Base-by-base conservation (phyloP, 2,888 invertebrate species). In the Latrodectus hesperus region DNA sequence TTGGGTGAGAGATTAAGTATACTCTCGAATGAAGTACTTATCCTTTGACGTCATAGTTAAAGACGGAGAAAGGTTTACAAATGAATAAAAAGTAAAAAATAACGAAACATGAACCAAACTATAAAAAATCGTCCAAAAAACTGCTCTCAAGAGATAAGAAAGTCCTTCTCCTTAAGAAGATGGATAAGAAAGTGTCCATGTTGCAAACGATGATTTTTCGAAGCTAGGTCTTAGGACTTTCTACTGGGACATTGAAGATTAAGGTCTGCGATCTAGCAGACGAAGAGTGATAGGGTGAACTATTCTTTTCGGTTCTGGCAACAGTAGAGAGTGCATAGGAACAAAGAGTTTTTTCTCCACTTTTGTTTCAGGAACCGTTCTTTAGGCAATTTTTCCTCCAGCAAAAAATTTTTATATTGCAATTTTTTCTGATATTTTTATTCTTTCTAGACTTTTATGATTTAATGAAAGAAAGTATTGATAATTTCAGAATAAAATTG, bases 131-230 rank as follows among this genome's bases (percentile, higher is more conserved):
- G 67, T 16, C 71, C 60, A 85, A 85, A 84, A 73, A 78, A 78
- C 67, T 84, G 76, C 64, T 80, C 85, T 80, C 80, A 12, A 71
- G 80, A 80, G 79, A 85, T 85, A 85, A 85, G 80, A 70, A 85
- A 80, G 85, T 85, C 77, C 72, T 84, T 17, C 77, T 71, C 51
- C 68, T 79, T 79, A 79, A 79, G 74, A 85, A 85, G 85, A 85
- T 80, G 79, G 75, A 86, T 86, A 86, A 86, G 85, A 80, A 80
- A 86, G 85, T 80, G 80, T 86, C 80, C 79, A 60, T 80, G 52
- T 80, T 80, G 85, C 80, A 86, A 80, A 86, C 79, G 85, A 86
- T 86, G 85, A 86, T 80, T 86, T 85, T 86, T 86, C 74, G 80
- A 75, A 76, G 80, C 53, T 38, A 77, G 67, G 84, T 53, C 75